phyloP scores from a whole-genome alignment of 2,797 vertebrate genomes.

The Darevskia nairensis region DNA sequence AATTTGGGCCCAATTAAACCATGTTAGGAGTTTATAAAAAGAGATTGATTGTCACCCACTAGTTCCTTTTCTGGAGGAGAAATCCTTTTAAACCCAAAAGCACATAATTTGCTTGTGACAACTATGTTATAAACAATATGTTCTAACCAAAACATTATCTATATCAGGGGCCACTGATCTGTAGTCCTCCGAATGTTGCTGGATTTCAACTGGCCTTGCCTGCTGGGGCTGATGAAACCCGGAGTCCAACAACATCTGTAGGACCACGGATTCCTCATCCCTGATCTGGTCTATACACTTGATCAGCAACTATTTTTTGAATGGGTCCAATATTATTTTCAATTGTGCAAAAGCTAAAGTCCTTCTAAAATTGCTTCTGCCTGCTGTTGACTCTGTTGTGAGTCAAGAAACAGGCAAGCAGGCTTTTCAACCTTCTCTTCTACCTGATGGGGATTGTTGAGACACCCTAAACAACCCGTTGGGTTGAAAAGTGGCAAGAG shows the following conservation, averaged over 20 bases:
- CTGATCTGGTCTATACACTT: neutral
- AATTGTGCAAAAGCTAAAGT: too few species aligned
- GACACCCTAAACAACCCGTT: neutral
- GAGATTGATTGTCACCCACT: neutral
- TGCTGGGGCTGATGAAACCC: too few species aligned
- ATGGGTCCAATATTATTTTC: neutral
- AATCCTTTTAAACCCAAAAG: neutral
- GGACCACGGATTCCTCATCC: too few species aligned
- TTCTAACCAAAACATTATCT: neutral
- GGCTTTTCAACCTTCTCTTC: too few species aligned
- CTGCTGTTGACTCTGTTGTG: neutral
- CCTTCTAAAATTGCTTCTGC: neutral
- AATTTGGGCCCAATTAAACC: neutral
- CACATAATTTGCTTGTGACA: neutral
- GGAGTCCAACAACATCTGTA: too few species aligned
- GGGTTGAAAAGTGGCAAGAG: neutral
- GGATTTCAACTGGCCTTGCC: too few species aligned
- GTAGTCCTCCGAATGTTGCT: too few species aligned
- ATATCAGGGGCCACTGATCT: too few species aligned
- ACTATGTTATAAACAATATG: neutral
- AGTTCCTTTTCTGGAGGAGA: slow-evolving; percentile 6
- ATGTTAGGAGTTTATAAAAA: neutral
- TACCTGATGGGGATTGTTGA: neutral
- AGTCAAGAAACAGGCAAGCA: neutral
- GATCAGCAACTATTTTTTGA: neutral